Evolutionary conservation across 2,888 invertebrate genomes (phyloP).

Genomic region (Leptura quadrifasciata): DNA sequence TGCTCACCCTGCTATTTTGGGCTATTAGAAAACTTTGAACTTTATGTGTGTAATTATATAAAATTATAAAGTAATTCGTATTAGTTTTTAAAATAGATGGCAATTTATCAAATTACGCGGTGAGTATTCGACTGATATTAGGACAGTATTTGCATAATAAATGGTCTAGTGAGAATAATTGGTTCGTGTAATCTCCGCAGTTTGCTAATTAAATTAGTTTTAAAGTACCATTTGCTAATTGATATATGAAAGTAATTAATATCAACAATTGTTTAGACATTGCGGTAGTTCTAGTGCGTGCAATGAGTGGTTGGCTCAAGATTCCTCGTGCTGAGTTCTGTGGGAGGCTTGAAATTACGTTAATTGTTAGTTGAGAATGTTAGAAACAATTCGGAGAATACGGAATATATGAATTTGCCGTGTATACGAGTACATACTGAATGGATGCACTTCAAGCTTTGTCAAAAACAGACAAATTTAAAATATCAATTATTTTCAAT

Average conservation of each 20-base stretch:
- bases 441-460: too few relatives aligned
- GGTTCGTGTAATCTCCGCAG: conserved; percentile 3
- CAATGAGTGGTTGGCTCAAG: background rate
- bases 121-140: background rate
- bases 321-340: background rate
- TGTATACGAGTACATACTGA: too few relatives aligned
- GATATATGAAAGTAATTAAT: conserved; percentile 25
- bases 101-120: background rate
- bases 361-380: background rate
- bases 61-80: background rate
- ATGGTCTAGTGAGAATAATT: background rate
- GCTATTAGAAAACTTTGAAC: too few relatives aligned
- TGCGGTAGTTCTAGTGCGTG: background rate
- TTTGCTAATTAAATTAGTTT: conserved; percentile 17
- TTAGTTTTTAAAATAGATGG: background rate
- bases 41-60: too few relatives aligned
- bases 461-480: too few relatives aligned
- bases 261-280: conserved; percentile 9
- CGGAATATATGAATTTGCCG: background rate
- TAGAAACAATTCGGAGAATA: background rate
- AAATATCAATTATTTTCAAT: too few relatives aligned
- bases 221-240: conserved; percentile 35
- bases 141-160: background rate
- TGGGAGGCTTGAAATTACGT: conserved; percentile 1
- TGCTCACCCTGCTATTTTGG: too few relatives aligned